Evolutionary conservation across 2,888 invertebrate species (phyloP).

Genomic region (Galerucella calmariensis): DNA sequence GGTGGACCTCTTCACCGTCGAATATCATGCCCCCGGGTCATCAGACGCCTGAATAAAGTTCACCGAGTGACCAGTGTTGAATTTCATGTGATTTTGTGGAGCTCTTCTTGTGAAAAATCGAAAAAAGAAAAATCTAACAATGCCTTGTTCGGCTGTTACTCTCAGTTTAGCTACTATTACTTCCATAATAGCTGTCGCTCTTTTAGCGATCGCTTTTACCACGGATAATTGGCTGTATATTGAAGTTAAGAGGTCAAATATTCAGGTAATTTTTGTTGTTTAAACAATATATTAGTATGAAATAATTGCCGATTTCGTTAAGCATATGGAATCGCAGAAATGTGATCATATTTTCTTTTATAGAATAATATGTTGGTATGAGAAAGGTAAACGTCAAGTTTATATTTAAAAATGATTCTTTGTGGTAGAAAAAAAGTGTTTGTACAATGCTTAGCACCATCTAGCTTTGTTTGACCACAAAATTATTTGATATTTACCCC

Average conservation of each 20-base stretch:
- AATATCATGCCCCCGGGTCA: constrained; percentile 45
- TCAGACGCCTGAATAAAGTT: constrained; percentile 39
- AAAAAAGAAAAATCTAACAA: constrained; percentile 57
- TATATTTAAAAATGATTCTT: constrained; percentile 1
- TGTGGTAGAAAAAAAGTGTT: not conserved
- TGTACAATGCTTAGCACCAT: no score
- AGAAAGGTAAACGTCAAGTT: not conserved
- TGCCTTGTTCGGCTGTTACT: constrained; percentile 96
- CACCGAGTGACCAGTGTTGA: constrained; percentile 35
- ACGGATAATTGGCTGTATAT: constrained; percentile 98
- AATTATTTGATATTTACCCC: no score
- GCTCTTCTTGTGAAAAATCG: constrained; percentile 33
- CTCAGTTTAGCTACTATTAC: constrained; percentile 95
- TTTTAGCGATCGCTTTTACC: constrained; percentile 93
- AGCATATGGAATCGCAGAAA: no score
- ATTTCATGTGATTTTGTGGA: constrained; percentile 38
- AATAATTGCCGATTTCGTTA: no score
- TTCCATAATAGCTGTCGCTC: constrained; percentile 92
- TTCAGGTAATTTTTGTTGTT: constrained; percentile 74
- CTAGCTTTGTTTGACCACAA: no score
- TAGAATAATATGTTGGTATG: no score
- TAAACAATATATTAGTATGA: not conserved
- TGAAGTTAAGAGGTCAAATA: constrained; percentile 88
- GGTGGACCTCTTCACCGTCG: constrained; percentile 37
- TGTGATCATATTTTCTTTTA: no score